phyloP scores from a whole-genome alignment of 2,113 vertebrate species.

The Circaetus gallicus region DNA sequence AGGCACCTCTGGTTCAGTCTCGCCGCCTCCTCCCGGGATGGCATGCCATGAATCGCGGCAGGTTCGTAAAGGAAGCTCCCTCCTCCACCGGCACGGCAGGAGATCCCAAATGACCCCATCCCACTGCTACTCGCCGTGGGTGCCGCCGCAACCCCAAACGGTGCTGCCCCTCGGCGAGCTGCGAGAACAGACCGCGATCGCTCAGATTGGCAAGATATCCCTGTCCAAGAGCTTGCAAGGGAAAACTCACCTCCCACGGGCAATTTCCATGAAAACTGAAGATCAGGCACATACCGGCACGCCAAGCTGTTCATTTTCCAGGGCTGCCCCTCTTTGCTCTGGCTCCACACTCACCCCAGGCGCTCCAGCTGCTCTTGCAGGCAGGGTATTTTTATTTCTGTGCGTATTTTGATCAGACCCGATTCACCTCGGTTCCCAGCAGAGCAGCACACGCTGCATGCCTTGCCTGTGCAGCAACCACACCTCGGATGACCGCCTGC shows the following conservation, averaged over 20 bases:
- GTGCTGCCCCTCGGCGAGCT: accelerated
- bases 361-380: neutral
- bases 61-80: neutral
- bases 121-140: accelerated
- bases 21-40: neutral
- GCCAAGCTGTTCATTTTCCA: neutral
- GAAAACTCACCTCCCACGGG: neutral
- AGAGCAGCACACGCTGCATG: neutral
- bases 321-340: neutral
- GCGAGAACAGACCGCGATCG: accelerated
- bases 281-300: neutral
- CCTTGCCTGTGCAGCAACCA: neutral
- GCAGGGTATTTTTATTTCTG: neutral
- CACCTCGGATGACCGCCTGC: neutral
- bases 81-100: neutral
- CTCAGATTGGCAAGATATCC: accelerated
- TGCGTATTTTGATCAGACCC: neutral
- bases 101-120: neutral
- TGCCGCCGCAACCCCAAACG: neutral
- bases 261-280: neutral
- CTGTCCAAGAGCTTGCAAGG: neutral
- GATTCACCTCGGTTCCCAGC: neutral
- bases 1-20: constrained; percentile 16
- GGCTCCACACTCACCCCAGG: accelerated
- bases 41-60: neutral